These are phyloP conservation scores for Aurelia aurita DNA, from an alignment of 30 jellyfish, hydroid and myxozoan species.

Conservation along the genomic window DNA sequence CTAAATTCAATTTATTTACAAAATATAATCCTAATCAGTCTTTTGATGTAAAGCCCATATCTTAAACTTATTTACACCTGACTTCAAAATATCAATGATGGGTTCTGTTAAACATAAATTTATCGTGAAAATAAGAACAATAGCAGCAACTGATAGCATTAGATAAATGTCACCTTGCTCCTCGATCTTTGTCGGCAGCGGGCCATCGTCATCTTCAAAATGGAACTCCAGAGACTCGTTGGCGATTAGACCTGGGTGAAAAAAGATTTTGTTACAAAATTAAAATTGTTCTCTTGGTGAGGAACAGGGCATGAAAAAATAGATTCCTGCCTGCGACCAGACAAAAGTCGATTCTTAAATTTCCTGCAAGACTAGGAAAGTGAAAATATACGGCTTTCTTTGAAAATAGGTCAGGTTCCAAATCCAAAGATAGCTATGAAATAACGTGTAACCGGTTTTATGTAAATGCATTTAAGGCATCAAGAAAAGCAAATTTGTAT, in stretches of 20 bases:
- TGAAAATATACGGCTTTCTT: too few relatives aligned
- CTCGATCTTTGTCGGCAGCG: conserved; percentile 31
- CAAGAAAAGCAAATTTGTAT: too few relatives aligned
- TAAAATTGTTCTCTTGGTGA: neutral
- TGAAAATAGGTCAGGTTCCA: too few relatives aligned
- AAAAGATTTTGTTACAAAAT: neutral
- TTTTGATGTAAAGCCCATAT: conserved; percentile 54
- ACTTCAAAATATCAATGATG: neutral
- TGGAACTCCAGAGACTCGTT: neutral
- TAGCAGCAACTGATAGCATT: conserved; percentile 2
- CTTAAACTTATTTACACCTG: conserved; percentile 8
- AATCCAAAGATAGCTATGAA: too few relatives aligned
- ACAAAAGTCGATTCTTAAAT: too few relatives aligned
- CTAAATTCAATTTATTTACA: neutral
- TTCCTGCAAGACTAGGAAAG: too few relatives aligned
- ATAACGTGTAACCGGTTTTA: too few relatives aligned
- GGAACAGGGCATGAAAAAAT: too few relatives aligned
- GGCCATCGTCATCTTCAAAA: conserved; percentile 42
- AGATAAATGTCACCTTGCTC: conserved; percentile 58
- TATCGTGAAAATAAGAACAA: conserved; percentile 2
- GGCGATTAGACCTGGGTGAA: conserved; percentile 14
- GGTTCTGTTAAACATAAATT: conserved; percentile 28
- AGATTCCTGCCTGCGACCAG: too few relatives aligned
- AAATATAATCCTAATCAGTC: neutral
- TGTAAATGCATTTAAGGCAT: too few relatives aligned